These are phyloP conservation scores for Anaspis maculata DNA, from an alignment of 2,888 invertebrate genomes.

Conservation along the genomic window DNA sequence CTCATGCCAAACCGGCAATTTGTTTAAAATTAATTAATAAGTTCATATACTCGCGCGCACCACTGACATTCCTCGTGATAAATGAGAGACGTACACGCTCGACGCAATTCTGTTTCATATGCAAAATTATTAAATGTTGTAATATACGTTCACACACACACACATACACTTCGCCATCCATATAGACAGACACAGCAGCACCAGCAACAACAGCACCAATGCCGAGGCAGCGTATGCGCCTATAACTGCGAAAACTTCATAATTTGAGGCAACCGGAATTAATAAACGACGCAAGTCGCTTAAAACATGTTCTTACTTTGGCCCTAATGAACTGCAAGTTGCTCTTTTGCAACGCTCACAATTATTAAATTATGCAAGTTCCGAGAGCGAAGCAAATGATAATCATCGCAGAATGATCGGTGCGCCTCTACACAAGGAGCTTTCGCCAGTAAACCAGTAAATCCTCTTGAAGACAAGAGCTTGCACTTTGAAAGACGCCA, in stretches of 20 bases:
- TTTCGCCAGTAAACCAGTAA: no score
- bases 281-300: conserved; percentile 11
- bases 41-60: conserved; percentile 27
- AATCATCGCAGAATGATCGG: no score
- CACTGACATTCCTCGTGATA: conserved; percentile 29
- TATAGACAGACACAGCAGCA: background rate
- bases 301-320: conserved; percentile 8
- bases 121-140: conserved; percentile 26
- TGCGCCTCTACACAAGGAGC: no score
- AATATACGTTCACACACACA: conserved; percentile 13
- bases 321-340: conserved; percentile 10
- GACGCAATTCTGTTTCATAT: conserved; percentile 28
- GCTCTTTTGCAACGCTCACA: no score
- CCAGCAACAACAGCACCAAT: background rate
- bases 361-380: no score
- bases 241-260: conserved; percentile 11
- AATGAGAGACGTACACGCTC: conserved; percentile 29
- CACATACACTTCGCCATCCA: conserved; percentile 6
- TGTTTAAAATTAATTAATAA: conserved; percentile 36
- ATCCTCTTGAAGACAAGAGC: no score
- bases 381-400: no score
- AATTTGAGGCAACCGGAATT: conserved; percentile 9
- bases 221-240: no score
- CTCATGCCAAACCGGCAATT: conserved; percentile 32
- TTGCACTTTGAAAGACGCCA: no score